These are phyloP conservation scores for Drosophila tanythrix DNA, from an alignment of 2,888 invertebrate species.

Conservation along the genomic window DNA sequence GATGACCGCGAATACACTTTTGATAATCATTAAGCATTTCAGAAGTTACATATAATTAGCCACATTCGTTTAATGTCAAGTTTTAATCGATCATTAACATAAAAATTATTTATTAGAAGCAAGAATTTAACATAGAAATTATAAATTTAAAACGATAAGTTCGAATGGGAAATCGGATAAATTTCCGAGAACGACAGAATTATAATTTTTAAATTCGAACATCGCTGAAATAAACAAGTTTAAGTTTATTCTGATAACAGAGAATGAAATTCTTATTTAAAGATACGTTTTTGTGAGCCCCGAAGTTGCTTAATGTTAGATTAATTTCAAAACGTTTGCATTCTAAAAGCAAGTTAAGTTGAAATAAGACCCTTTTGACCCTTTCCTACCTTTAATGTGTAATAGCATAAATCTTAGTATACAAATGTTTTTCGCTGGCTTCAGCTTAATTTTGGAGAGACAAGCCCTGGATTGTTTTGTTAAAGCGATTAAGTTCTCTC, in stretches of 20 bases:
- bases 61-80: neutral
- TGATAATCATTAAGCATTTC: neutral
- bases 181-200: neutral
- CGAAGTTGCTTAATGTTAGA: neutral
- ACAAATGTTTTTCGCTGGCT: neutral
- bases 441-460: neutral
- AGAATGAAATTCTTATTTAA: neutral
- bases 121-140: neutral
- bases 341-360: neutral
- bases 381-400: neutral
- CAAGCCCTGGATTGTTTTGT: neutral
- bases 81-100: conserved; percentile 1
- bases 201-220: neutral
- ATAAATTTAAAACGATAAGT: neutral
- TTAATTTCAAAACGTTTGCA: neutral
- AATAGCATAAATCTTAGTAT: neutral
- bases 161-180: neutral
- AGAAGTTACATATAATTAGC: conserved; percentile 1
- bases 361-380: neutral
- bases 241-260: neutral
- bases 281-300: neutral
- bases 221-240: neutral
- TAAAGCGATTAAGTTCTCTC: neutral
- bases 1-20: neutral
- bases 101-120: neutral